phyloP scores from a whole-genome alignment of 1,140 invertebrate species.

The Ips typographus region DNA sequence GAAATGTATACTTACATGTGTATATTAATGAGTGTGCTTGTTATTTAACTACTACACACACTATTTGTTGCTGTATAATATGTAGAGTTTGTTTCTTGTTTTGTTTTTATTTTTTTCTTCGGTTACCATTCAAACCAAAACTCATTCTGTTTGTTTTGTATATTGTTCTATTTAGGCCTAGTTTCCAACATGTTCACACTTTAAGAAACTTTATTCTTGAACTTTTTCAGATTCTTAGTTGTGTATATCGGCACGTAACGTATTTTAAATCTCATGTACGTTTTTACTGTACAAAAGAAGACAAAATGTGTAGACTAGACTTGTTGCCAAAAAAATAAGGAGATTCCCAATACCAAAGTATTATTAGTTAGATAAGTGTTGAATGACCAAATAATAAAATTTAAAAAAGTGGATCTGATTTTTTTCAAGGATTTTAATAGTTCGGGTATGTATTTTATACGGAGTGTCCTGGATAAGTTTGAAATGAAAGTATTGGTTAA shows the following conservation, averaged over 20 bases:
- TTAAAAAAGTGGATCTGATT: slow-evolving; percentile 4
- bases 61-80: slow-evolving; percentile 4
- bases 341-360: slow-evolving; percentile 54
- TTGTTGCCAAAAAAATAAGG: slow-evolving; percentile 51
- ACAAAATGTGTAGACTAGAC: slow-evolving; percentile 47
- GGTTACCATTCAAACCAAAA: slow-evolving; percentile 23
- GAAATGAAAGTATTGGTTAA: too few relatives aligned
- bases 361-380: slow-evolving; percentile 50
- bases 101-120: slow-evolving; percentile 4
- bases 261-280: too few relatives aligned
- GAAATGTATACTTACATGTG: slow-evolving; percentile 24
- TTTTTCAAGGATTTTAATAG: slow-evolving; percentile 4
- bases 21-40: slow-evolving; percentile 21
- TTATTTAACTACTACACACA: slow-evolving; percentile 17
- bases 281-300: background rate
- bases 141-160: too few relatives aligned
- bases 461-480: background rate
- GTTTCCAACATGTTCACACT: too few relatives aligned
- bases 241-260: too few relatives aligned
- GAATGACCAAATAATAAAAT: slow-evolving; percentile 47
- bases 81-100: slow-evolving; percentile 1
- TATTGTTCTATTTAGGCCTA: too few relatives aligned
- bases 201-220: too few relatives aligned
- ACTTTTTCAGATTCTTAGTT: too few relatives aligned
- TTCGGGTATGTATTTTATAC: background rate